Conservation (phyloP, 2,888 invertebrate species). For the Trichopria drosophilae region DNA sequence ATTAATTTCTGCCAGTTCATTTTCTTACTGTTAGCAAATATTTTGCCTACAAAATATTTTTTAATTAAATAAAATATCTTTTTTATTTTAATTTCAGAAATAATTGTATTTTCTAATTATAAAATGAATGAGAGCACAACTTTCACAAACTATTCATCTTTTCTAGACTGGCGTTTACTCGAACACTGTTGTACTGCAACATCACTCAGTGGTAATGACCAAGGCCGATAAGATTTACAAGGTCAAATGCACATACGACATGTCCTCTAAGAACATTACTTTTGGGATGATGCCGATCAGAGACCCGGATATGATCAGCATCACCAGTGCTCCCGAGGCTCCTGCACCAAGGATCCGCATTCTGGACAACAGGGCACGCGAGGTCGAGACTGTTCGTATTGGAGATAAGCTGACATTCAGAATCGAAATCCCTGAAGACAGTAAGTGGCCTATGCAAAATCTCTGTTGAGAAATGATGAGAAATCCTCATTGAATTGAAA, state of each 20-base stretch:
- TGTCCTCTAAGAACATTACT: constrained; percentile 94
- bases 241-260: constrained; percentile 94
- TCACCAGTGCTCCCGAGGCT: constrained; percentile 92
- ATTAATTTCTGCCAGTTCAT: too few species aligned
- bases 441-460: too few species aligned
- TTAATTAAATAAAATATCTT: too few species aligned
- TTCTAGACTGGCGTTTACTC: constrained; percentile 88
- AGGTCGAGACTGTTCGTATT: constrained; percentile 92
- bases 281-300: constrained; percentile 97
- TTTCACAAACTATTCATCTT: too few species aligned
- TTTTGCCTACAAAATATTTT: too few species aligned
- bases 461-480: too few species aligned
- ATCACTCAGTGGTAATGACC: constrained; percentile 95
- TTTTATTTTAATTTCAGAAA: too few species aligned
- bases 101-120: too few species aligned
- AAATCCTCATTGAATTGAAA: not conserved
- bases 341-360: constrained; percentile 92
- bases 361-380: constrained; percentile 80
- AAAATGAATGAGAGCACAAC: too few species aligned
- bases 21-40: too few species aligned
- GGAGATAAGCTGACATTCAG: constrained; percentile 93
- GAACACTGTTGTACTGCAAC: constrained; percentile 91
- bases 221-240: constrained; percentile 96
- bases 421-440: constrained; percentile 94
- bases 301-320: constrained; percentile 95